Evolutionary conservation across 2,888 invertebrate species (phyloP).

Genomic region (Spodoptera exigua): DNA sequence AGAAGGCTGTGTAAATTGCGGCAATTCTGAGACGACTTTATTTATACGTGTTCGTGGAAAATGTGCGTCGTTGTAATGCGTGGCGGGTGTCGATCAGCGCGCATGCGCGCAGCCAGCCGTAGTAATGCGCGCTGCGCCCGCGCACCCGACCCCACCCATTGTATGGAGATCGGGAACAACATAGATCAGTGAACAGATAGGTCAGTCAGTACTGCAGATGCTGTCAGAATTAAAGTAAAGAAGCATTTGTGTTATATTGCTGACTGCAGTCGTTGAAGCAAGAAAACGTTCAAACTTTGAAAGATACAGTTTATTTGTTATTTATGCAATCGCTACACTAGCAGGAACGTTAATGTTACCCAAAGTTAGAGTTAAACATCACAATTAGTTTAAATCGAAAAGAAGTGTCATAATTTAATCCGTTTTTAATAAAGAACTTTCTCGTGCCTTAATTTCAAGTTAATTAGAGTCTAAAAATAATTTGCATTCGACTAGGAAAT

Average conservation of each 20-base stretch:
- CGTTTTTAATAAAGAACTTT: no score
- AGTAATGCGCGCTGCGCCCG: conserved; percentile 60
- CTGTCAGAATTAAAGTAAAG: conserved; percentile 1
- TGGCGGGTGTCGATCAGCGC: conserved; percentile 56
- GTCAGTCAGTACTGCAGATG: conserved; percentile 23
- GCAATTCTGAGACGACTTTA: conserved; percentile 55
- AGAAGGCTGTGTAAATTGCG: conserved; percentile 57
- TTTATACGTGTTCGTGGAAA: conserved; percentile 58
- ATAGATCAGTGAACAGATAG: conserved; percentile 50
- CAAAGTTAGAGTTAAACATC: no score
- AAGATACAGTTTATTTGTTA: not conserved
- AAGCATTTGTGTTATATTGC: conserved; percentile 13
- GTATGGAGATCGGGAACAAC: conserved; percentile 73
- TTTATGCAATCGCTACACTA: not conserved
- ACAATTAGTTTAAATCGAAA: no score
- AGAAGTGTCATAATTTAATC: no score
- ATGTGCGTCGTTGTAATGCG: conserved; percentile 58
- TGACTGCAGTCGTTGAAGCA: not conserved
- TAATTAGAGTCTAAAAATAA: no score
- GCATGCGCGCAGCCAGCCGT: conserved; percentile 57
- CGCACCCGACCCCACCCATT: conserved; percentile 68
- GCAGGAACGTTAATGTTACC: no score
- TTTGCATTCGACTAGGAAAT: no score
- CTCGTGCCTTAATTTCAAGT: no score
- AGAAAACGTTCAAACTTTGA: not conserved